A percentile compares a stretch with the other conserved stretches of the same genome.
These are phyloP conservation scores for Brachylomia viminalis DNA, from an alignment of 2,888 invertebrate species.

Conservation along the genomic window DNA sequence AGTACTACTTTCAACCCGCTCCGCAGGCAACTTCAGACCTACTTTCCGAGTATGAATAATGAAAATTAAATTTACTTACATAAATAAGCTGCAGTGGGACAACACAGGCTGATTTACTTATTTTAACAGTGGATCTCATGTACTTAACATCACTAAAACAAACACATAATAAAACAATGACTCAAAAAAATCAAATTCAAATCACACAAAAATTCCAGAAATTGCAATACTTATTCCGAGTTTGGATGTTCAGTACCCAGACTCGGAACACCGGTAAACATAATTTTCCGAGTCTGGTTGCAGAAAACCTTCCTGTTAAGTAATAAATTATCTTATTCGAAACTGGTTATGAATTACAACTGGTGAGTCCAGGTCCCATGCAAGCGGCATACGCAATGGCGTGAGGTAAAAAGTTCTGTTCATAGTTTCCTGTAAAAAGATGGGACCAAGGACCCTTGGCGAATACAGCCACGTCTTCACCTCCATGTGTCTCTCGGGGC, in stretches of 20 bases:
- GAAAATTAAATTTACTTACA: background rate
- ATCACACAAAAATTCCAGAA: background rate
- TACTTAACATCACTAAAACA: background rate
- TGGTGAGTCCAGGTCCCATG: constrained; percentile 91
- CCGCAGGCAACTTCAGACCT: too few species aligned
- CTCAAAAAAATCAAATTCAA: background rate
- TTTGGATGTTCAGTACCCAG: background rate
- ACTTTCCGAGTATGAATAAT: too few species aligned
- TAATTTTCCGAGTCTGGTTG: background rate
- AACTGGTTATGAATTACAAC: constrained; percentile 76
- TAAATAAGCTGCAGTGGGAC: background rate
- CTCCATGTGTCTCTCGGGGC: constrained; percentile 93
- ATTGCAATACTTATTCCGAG: background rate
- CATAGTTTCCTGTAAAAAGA: constrained; percentile 94
- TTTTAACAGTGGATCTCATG: background rate
- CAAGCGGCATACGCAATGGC: constrained; percentile 94
- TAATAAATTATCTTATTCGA: background rate
- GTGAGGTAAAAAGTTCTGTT: constrained; percentile 95
- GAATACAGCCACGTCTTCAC: constrained; percentile 95
- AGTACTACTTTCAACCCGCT: too few species aligned
- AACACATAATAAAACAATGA: background rate
- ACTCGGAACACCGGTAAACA: constrained; percentile 9
- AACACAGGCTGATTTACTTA: background rate
- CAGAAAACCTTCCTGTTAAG: too few species aligned
- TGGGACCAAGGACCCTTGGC: constrained; percentile 95